Conservation (phyloP, 2,888 invertebrate species). For the Rhagonycha fulva region DNA sequence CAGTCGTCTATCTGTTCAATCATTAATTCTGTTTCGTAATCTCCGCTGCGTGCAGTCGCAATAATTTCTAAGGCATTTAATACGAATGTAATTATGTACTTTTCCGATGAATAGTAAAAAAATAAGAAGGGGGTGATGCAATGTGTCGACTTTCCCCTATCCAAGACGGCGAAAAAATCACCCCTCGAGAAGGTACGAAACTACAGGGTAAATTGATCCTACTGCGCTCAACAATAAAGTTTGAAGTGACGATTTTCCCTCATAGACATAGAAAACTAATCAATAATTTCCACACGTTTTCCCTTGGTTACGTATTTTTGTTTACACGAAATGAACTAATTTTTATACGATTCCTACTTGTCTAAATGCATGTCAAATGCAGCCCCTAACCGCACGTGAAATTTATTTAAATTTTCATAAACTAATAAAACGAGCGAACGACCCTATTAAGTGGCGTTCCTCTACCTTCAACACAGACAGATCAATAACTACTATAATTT, state of each 20-base stretch:
- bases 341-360: neutral
- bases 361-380: neutral
- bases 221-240: neutral
- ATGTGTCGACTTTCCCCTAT: neutral
- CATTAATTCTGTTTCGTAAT: slow-evolving; percentile 1
- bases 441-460: neutral
- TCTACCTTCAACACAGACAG: neutral
- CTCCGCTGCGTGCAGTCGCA: neutral
- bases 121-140: neutral
- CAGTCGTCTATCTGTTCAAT: neutral
- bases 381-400: neutral
- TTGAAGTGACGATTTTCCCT: slow-evolving; percentile 14
- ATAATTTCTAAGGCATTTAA: neutral
- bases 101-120: neutral
- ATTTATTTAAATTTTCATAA: neutral
- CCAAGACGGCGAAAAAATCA: neutral
- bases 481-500: slow-evolving; percentile 1
- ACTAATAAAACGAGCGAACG: neutral
- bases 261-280: slow-evolving; percentile 10
- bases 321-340: neutral
- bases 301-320: neutral
- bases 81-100: neutral
- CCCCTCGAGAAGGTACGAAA: neutral
- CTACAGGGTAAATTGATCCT: slow-evolving; percentile 4
- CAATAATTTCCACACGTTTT: neutral